These are phyloP conservation scores for Poecile atricapillus DNA, from an alignment of 2,113 vertebrate species.

Conservation along the genomic window DNA sequence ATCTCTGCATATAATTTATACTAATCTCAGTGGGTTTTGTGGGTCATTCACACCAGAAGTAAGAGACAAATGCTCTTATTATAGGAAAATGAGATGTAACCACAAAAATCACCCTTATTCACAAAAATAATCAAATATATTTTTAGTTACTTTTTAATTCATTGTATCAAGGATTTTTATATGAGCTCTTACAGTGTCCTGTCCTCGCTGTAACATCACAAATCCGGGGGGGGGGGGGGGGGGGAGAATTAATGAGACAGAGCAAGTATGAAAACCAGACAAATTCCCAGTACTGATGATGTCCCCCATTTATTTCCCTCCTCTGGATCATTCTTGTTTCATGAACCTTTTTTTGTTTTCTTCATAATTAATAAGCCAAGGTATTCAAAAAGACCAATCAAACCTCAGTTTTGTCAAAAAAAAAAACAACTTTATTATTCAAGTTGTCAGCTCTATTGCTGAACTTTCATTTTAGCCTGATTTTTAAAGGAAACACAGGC, in stretches of 20 bases:
- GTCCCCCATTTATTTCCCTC: not conserved
- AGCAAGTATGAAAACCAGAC: not conserved
- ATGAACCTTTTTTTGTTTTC: not conserved
- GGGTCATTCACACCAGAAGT: not conserved
- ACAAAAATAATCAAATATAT: not conserved
- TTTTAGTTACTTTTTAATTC: not conserved
- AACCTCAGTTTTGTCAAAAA: not conserved
- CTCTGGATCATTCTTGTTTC: not conserved
- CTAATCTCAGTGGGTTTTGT: not conserved
- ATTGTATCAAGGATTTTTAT: not conserved
- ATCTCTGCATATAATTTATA: not conserved
- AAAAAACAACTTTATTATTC: not conserved
- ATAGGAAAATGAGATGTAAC: not conserved
- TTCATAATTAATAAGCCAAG: not conserved
- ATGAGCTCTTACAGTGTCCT: not conserved
- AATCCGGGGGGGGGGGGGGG: accelerated
- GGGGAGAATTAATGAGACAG: not conserved
- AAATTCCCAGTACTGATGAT: not conserved
- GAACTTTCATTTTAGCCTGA: not conserved
- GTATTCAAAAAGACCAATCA: not conserved
- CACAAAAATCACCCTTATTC: not conserved
- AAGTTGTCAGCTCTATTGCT: not conserved
- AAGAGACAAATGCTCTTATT: not conserved
- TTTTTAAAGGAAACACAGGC: not conserved
- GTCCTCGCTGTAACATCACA: not conserved